Conservation (phyloP, 37 sponge, comb jelly and placozoan species). For the Halisarca cf. caerulea region DNA sequence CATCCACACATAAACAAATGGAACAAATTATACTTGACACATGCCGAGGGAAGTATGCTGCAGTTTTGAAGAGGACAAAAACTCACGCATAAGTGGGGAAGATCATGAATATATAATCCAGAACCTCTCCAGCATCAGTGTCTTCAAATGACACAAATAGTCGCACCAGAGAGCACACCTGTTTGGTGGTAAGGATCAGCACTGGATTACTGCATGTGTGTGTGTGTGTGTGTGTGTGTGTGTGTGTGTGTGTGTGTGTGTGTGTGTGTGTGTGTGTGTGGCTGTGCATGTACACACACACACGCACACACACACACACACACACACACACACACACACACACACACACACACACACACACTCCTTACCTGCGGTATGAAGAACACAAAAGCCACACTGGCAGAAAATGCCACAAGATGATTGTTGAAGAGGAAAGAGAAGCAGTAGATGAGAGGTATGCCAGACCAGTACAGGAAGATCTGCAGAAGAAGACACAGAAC, state of each 20-base stretch:
- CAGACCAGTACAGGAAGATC: conserved; percentile 75
- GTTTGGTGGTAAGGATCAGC: background rate
- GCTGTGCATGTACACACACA: background rate
- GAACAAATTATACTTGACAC: no score
- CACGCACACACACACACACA: conserved; percentile 36
- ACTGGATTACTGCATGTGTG: no score
- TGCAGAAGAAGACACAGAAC: no score
- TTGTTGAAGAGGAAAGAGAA: conserved; percentile 89
- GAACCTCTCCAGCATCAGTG: background rate
- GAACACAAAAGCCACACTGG: conserved; percentile 67
- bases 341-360: background rate
- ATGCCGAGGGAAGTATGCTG: no score
- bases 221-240: background rate
- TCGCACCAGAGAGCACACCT: conserved; percentile 14
- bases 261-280: no score
- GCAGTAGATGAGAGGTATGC: conserved; percentile 83
- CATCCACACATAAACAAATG: background rate
- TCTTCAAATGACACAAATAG: conserved; percentile 1
- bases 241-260: background rate
- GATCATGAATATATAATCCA: conserved; percentile 67
- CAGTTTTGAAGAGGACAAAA: no score
- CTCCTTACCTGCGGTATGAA: conserved; percentile 49
- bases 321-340: conserved; percentile 23
- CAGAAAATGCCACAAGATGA: conserved; percentile 68
- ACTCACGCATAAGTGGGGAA: conserved; percentile 65